These are phyloP conservation scores for Leptinotarsa lineolata DNA, from an alignment of 1,140 invertebrate genomes.

Conservation along the genomic window DNA sequence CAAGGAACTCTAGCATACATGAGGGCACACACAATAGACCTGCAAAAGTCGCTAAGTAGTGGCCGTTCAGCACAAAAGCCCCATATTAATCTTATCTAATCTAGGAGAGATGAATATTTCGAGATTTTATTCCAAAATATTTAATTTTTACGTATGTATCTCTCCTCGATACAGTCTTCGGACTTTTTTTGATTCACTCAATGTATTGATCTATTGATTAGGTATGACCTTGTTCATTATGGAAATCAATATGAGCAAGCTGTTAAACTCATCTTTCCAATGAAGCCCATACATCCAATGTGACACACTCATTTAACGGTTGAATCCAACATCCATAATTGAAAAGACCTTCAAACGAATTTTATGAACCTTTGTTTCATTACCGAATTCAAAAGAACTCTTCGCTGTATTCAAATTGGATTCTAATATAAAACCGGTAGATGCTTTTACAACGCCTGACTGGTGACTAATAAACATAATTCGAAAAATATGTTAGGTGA, in stretches of 20 bases:
- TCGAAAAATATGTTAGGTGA: slow-evolving; percentile 45
- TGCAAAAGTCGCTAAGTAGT: no score
- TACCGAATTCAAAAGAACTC: slow-evolving; percentile 25
- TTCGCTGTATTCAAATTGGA: slow-evolving; percentile 26
- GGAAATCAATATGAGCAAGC: no score
- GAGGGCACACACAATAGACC: no score
- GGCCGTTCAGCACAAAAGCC: no score
- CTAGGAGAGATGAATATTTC: no score
- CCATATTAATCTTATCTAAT: no score
- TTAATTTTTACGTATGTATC: no score
- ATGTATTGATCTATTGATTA: background rate
- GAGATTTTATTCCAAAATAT: no score
- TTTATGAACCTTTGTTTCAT: slow-evolving; percentile 21
- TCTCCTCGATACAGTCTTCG: no score
- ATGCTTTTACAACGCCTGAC: slow-evolving; percentile 17
- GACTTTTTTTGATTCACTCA: background rate
- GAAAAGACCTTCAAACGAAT: slow-evolving; percentile 14
- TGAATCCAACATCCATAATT: background rate
- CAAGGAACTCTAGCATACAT: no score
- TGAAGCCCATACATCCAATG: background rate
- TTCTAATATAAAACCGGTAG: slow-evolving; percentile 28
- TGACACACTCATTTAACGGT: background rate
- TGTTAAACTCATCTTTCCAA: no score
- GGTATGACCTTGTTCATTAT: no score
- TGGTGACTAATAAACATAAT: slow-evolving; percentile 38